These are phyloP conservation scores for Dromaius novaehollandiae DNA, from an alignment of 2,113 vertebrate genomes.

Conservation along the genomic window DNA sequence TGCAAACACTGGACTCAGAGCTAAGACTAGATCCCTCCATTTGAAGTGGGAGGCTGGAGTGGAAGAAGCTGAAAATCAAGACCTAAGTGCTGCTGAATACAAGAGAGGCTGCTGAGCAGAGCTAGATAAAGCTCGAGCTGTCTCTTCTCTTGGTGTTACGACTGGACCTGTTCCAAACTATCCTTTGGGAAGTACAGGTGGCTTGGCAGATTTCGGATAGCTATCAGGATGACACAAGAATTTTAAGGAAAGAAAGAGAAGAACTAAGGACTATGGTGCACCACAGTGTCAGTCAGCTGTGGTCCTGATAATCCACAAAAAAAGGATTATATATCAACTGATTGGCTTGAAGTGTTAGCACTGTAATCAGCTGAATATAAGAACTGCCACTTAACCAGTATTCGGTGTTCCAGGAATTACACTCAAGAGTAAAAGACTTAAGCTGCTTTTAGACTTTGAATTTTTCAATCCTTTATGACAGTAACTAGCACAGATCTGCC, in stretches of 20 bases:
- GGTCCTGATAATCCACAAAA: constrained; percentile 34
- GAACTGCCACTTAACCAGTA: constrained; percentile 11
- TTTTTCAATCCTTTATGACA: constrained; percentile 29
- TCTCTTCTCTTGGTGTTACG: background rate
- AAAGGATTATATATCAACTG: constrained; percentile 49
- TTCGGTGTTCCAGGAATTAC: constrained; percentile 47
- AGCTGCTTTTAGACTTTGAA: constrained; percentile 30
- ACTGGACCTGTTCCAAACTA: background rate
- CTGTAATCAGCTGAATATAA: constrained; percentile 1
- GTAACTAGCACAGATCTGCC: background rate
- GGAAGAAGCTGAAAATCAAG: background rate
- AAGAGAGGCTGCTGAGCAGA: rapidly evolving
- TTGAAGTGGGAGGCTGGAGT: background rate
- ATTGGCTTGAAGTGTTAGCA: constrained; percentile 38
- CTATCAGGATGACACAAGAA: background rate
- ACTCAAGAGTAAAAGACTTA: constrained; percentile 29
- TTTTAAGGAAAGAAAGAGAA: background rate
- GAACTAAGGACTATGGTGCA: background rate
- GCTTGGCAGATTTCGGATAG: background rate
- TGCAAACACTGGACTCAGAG: background rate
- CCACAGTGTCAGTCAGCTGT: background rate
- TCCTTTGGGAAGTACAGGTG: background rate
- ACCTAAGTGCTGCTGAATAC: background rate
- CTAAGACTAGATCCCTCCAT: background rate
- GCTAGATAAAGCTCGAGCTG: background rate